Conservation (phyloP, 2,797 vertebrate species). For the Aulostomus chinensis region DNA sequence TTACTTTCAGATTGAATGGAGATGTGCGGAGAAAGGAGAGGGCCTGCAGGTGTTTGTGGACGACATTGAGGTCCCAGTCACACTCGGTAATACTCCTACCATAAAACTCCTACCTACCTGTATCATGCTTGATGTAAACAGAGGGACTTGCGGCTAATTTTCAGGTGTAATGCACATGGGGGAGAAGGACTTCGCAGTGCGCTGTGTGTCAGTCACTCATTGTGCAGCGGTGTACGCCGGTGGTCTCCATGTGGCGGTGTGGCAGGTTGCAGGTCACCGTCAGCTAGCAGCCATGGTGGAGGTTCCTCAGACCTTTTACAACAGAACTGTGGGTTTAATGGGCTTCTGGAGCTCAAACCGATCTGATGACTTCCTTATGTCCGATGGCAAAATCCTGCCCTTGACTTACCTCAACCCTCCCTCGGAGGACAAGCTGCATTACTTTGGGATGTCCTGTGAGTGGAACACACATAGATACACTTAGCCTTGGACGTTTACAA, state of each 20-base stretch:
- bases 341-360: constrained; percentile 81
- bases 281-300: constrained; percentile 74
- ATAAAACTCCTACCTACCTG: not conserved
- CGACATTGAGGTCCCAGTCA: constrained; percentile 66
- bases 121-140: too few species aligned
- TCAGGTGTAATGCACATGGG: constrained; percentile 69
- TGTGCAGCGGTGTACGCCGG: constrained; percentile 74
- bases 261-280: constrained; percentile 43
- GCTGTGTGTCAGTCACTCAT: constrained; percentile 60
- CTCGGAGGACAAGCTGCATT: constrained; percentile 67
- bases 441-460: constrained; percentile 84
- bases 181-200: constrained; percentile 70
- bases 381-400: constrained; percentile 68
- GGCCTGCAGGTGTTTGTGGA: constrained; percentile 80
- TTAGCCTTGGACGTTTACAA: too few species aligned
- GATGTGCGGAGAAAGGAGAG: constrained; percentile 57
- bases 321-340: constrained; percentile 83
- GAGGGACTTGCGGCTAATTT: not conserved
- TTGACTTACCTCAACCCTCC: constrained; percentile 57
- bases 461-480: not conserved
- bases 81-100: constrained; percentile 66
- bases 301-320: constrained; percentile 81
- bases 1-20: constrained; percentile 82
- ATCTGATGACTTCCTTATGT: constrained; percentile 81
- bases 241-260: constrained; percentile 77